Evolutionary conservation across 2,113 vertebrate species (phyloP), one percentile per base, ranked within the genome.

Genomic region (Lophius piscatorius): DNA sequence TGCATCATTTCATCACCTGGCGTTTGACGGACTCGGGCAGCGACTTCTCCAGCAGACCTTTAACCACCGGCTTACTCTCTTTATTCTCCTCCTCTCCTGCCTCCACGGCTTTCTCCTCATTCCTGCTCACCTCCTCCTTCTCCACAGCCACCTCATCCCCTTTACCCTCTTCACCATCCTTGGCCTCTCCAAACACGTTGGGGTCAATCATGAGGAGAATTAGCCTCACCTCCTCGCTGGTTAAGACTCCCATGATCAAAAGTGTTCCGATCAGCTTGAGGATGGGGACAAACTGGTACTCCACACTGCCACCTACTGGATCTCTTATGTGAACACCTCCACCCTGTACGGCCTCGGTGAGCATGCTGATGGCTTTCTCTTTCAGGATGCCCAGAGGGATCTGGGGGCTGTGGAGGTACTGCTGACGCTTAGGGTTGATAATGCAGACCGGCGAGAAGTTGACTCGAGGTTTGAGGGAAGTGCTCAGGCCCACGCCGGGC

Each of bases 261-360:
- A 99, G 84, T 0, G 95, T 98, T 58, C 92, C 94, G 14, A 98
- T 94, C 28, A 99, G 90, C 52, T 96, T 98, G 64, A 99, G 93
- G 58, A 99, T 96, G 28, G 97, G 97, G 52, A 99, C 97, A 0
- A 99, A 97, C 75, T 98, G 96, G 87, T 95, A 98, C 70, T 94
- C 90, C 33, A 95, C 82, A 0, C 93, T 96, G 2, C 96, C 95
- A 1, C 97, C 97, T 0, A 98, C 94, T 0, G 96, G 96, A 64
- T 99, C 97, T 36, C 96, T 89, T 76, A 99, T 96, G 71, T 99
- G 95, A 5, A 75, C 56, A 2, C 97, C 96, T 4, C 97, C 96
- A 0, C 93, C 92, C 3, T 94, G 94, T 40, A 99, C 96, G 0
- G 96, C 95, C 70, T 99, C 97, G 0, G 94, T 94, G 18, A 99